Percentiles rank a stretch among this genome's conserved stretches.
phyloP scores from a whole-genome alignment of 2,797 vertebrate species.

The Buphagus erythrorhynchus region DNA sequence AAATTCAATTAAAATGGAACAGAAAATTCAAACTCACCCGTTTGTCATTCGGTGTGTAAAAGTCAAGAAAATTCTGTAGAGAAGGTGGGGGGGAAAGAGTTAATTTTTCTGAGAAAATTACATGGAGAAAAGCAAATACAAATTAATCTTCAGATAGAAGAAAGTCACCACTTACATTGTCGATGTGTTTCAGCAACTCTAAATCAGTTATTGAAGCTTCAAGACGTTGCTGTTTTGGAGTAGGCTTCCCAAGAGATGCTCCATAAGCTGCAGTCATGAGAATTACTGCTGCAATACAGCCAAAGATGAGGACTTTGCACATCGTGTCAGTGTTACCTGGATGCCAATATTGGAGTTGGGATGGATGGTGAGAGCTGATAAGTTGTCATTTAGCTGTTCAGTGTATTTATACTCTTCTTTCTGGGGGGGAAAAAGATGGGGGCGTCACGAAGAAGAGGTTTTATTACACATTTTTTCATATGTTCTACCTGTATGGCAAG shows the following conservation, averaged over 20 bases:
- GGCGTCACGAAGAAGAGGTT: conserved; percentile 77
- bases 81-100: not conserved
- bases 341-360: conserved; percentile 3
- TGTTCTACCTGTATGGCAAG: conserved; percentile 77
- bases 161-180: conserved; percentile 64
- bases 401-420: conserved; percentile 80
- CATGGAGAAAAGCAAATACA: not conserved
- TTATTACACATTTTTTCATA: conserved; percentile 83
- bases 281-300: conserved; percentile 54
- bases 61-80: conserved; percentile 30
- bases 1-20: not conserved
- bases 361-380: conserved; percentile 21
- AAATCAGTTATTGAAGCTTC: conserved; percentile 11
- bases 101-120: not conserved
- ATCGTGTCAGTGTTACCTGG: conserved; percentile 58
- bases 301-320: conserved; percentile 62
- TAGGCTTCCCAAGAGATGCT: not conserved
- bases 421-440: conserved; percentile 78
- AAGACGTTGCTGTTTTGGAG: rapidly evolving
- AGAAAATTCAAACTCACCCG: conserved; percentile 63
- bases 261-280: conserved; percentile 42
- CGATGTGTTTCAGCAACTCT: not conserved
- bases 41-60: conserved; percentile 56
- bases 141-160: not conserved
- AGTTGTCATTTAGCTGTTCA: conserved; percentile 50